Base-by-base conservation (phyloP, 2,888 invertebrate genomes). In the Lomographa bimaculata region DNA sequence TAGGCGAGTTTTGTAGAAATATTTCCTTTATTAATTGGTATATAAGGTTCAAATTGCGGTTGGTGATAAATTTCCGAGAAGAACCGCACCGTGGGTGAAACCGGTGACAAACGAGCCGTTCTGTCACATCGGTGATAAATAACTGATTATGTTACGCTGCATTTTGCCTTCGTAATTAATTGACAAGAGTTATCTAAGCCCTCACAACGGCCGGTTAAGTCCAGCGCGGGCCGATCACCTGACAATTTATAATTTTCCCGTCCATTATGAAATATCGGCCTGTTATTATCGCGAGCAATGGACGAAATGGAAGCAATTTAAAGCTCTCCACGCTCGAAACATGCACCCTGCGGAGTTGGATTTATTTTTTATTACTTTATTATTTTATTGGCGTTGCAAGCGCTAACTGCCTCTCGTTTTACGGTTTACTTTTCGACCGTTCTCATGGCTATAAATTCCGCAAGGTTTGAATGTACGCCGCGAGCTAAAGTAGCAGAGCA, bases 111-210 rank as follows among this genome's bases (percentile, higher is more conserved):
- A 87, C 76, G 85, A 79, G 79, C 71, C 68, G 67, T 69, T 71
- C 76, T 81, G 84, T 82, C 84, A 74, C 80, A 78, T 67, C 70
- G 64, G 75, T 85, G 85, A 89, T 89, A 86, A 87, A 87, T 87
- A 85, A 83, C 87, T 85, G 85, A 87, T 86, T 84, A 77, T 81
- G 79, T 84, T 86, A 82, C 85, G 79, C 74, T 77, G 73, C 76
- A 79, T 84, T 85, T 85, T 77, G 79, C 79, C 58, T 75, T 79
- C 69, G 82, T 83, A 81, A 86, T 85, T 87, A 87, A 85, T 83
- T 79, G 79, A 79, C 77, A 76, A 66, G 67, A 65, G 72, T 69
- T 82, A 84, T 81, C 79, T 75, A 64, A 67, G 70, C 64, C 65
- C 71, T 71, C 28, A 24, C 48, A 74, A 64, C 54, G 54, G 54